Conservation (phyloP, 2,888 invertebrate species). For the Hypolimnas misippus region DNA sequence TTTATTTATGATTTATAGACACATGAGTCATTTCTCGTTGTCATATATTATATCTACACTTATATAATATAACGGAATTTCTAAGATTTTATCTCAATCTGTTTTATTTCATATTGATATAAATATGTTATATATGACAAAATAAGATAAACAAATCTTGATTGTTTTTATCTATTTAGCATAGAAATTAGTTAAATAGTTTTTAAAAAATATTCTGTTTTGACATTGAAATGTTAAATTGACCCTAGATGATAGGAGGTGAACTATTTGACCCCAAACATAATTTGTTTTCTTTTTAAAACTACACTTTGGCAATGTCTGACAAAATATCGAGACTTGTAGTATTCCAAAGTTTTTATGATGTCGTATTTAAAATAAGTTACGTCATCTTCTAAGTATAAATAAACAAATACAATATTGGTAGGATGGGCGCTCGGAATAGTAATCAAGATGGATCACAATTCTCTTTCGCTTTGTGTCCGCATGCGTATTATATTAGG, state of each 20-base stretch:
- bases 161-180: not conserved
- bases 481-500: slow-evolving; percentile 62
- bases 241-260: slow-evolving; percentile 21
- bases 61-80: no score
- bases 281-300: slow-evolving; percentile 1
- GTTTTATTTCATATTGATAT: no score
- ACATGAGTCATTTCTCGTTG: no score
- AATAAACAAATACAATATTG: slow-evolving; percentile 46
- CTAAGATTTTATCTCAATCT: no score
- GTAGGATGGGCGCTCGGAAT: slow-evolving; percentile 57
- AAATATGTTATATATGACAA: not conserved
- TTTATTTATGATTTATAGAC: no score
- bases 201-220: not conserved
- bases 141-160: no score
- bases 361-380: slow-evolving; percentile 37
- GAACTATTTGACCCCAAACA: slow-evolving; percentile 13
- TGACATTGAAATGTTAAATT: slow-evolving; percentile 12
- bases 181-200: not conserved
- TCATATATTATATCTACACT: no score
- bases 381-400: slow-evolving; percentile 51
- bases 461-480: slow-evolving; percentile 50
- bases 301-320: slow-evolving; percentile 33
- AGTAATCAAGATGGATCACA: slow-evolving; percentile 53
- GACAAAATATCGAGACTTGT: slow-evolving; percentile 27
- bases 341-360: slow-evolving; percentile 31